Conservation (phyloP, 1,140 invertebrate species). For the Vanessa tameamea region DNA sequence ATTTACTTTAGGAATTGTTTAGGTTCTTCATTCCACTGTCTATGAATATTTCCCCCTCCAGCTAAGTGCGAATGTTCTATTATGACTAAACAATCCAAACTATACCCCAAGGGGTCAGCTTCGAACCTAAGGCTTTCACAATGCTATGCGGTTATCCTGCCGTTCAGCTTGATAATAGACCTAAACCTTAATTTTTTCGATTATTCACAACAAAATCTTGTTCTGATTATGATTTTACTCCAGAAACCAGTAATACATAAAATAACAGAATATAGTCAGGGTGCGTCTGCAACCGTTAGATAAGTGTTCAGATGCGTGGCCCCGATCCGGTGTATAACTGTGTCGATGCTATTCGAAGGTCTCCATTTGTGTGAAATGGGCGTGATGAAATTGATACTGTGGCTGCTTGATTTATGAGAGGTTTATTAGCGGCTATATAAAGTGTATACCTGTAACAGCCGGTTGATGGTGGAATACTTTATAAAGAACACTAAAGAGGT, state of each 20-base stretch:
- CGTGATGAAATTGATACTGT: slow-evolving; percentile 40
- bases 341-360: slow-evolving; percentile 44
- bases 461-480: neutral
- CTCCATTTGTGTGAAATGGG: slow-evolving; percentile 39
- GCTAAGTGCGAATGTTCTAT: too few species aligned
- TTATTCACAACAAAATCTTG: slow-evolving; percentile 17
- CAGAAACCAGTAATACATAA: slow-evolving; percentile 29
- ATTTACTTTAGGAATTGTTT: too few species aligned
- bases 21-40: too few species aligned
- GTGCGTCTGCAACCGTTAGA: slow-evolving; percentile 44
- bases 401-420: slow-evolving; percentile 25
- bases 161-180: too few species aligned
- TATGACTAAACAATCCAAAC: too few species aligned
- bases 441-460: neutral
- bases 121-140: too few species aligned
- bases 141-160: too few species aligned
- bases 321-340: slow-evolving; percentile 38
- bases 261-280: slow-evolving; percentile 40
- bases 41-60: too few species aligned
- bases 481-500: neutral
- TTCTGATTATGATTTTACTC: slow-evolving; percentile 13
- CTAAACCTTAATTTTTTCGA: neutral
- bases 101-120: too few species aligned
- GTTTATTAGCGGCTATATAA: slow-evolving; percentile 1
- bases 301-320: slow-evolving; percentile 42